Conservation (phyloP, 2,888 invertebrate species). For the Melanostoma mellinum region DNA sequence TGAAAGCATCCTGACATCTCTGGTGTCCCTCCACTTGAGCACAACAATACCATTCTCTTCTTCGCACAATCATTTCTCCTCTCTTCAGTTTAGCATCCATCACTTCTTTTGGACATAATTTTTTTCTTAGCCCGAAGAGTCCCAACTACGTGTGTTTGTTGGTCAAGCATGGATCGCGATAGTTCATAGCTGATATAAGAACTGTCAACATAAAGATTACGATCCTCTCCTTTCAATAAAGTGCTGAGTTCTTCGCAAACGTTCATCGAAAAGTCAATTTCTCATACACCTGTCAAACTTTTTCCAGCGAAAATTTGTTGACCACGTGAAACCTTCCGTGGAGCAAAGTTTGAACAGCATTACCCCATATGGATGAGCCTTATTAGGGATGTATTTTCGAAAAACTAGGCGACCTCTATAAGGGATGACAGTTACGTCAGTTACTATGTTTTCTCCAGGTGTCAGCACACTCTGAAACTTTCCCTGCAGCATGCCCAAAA, state of each 20-base stretch:
- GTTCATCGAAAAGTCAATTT: slow-evolving; percentile 36
- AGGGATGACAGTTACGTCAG: slow-evolving; percentile 64
- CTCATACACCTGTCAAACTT: slow-evolving; percentile 32
- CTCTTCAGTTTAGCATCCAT: slow-evolving; percentile 49
- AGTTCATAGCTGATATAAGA: slow-evolving; percentile 42
- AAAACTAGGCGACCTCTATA: slow-evolving; percentile 64
- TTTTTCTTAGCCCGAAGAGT: slow-evolving; percentile 55
- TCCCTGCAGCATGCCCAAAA: slow-evolving; percentile 40
- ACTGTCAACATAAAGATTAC: slow-evolving; percentile 15
- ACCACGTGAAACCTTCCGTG: slow-evolving; percentile 53
- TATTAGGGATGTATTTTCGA: slow-evolving; percentile 65
- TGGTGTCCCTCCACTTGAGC: slow-evolving; percentile 77
- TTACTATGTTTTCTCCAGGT: slow-evolving; percentile 48
- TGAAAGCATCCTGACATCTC: slow-evolving; percentile 76
- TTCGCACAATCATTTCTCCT: slow-evolving; percentile 74
- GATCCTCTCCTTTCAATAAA: slow-evolving; percentile 1
- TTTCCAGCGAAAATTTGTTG: slow-evolving; percentile 50
- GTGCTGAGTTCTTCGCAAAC: slow-evolving; percentile 10
- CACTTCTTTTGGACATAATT: slow-evolving; percentile 37
- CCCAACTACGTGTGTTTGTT: slow-evolving; percentile 47
- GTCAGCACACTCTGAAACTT: slow-evolving; percentile 53
- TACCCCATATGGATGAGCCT: slow-evolving; percentile 58
- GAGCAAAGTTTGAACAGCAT: slow-evolving; percentile 58
- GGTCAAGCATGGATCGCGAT: slow-evolving; percentile 23
- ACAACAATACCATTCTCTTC: slow-evolving; percentile 77